Evolutionary conservation across 1,140 invertebrate genomes (phyloP).

Genomic region (Rhyacophila brunnea): DNA sequence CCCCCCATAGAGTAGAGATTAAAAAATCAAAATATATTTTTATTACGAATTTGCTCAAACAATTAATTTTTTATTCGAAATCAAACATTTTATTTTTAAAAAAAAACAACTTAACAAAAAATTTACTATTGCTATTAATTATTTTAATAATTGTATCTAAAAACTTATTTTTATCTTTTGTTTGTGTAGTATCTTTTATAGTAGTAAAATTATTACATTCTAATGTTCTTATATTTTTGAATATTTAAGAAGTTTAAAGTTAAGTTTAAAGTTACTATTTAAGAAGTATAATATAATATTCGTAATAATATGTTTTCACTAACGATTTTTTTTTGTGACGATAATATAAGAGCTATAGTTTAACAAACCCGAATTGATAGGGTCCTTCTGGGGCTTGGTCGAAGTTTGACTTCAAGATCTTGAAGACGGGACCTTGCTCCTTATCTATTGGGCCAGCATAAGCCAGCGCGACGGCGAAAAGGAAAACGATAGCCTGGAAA

Average conservation of each 20-base stretch:
- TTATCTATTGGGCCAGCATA: constrained; percentile 30
- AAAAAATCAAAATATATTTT: too few species aligned
- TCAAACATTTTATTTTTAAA: too few species aligned
- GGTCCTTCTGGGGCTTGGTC: constrained; percentile 41
- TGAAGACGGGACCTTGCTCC: constrained; percentile 28
- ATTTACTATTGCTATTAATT: too few species aligned
- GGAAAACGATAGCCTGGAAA: constrained; percentile 37
- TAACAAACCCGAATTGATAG: constrained; percentile 42
- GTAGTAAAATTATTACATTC: neutral
- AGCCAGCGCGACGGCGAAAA: constrained; percentile 44
- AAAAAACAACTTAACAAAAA: too few species aligned
- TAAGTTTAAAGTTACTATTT: neutral
- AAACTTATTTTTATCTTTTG: neutral
- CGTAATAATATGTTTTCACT: neutral
- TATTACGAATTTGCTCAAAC: too few species aligned
- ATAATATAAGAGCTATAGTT: neutral
- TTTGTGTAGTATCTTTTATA: neutral
- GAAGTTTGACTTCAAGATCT: constrained; percentile 44
- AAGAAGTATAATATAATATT: neutral
- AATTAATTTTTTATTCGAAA: neutral
- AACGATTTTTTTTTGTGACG: neutral
- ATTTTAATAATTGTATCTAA: too few species aligned
- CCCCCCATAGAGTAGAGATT: too few species aligned
- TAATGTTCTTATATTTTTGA: neutral
- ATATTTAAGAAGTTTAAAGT: neutral